These are phyloP conservation scores for Avahi laniger DNA, from an alignment of 2,797 vertebrate genomes.

Conservation along the genomic window DNA sequence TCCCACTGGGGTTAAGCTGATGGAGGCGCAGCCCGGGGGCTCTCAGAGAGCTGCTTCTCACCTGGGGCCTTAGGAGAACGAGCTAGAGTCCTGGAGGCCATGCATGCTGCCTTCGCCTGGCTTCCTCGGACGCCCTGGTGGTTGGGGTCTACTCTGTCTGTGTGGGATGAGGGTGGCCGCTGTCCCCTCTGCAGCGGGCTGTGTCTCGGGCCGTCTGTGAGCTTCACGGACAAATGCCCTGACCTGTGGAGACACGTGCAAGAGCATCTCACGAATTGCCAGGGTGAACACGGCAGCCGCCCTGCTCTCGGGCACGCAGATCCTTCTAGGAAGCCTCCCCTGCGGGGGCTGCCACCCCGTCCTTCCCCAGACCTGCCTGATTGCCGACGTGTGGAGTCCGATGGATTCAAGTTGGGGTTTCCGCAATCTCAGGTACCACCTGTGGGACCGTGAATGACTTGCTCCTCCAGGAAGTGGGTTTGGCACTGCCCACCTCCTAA, in stretches of 20 bases:
- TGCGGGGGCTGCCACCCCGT: fast-evolving
- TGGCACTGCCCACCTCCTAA: not conserved
- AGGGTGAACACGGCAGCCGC: fast-evolving
- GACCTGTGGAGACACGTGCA: fast-evolving
- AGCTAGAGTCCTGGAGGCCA: not conserved
- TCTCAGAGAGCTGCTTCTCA: not conserved
- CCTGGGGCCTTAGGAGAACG: not conserved
- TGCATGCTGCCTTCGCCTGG: not conserved
- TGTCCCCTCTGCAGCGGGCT: not conserved
- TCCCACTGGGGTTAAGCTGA: not conserved
- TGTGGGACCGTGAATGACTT: not conserved
- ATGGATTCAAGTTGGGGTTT: too few species aligned
- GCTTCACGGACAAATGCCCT: too few species aligned
- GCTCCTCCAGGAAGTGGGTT: not conserved
- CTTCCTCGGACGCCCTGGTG: not conserved
- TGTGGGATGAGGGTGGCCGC: not conserved
- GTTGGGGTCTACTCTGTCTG: not conserved
- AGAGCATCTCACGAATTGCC: not conserved
- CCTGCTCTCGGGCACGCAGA: fast-evolving
- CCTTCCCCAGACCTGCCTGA: fast-evolving
- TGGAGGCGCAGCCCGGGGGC: not conserved
- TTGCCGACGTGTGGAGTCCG: not conserved
- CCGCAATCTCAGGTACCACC: too few species aligned
- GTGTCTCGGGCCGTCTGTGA: not conserved
- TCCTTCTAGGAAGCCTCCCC: not conserved